Percentiles rank a stretch among this genome's conserved stretches.
Conservation (phyloP, 2,113 vertebrate species). For the Camarhynchus parvulus region DNA sequence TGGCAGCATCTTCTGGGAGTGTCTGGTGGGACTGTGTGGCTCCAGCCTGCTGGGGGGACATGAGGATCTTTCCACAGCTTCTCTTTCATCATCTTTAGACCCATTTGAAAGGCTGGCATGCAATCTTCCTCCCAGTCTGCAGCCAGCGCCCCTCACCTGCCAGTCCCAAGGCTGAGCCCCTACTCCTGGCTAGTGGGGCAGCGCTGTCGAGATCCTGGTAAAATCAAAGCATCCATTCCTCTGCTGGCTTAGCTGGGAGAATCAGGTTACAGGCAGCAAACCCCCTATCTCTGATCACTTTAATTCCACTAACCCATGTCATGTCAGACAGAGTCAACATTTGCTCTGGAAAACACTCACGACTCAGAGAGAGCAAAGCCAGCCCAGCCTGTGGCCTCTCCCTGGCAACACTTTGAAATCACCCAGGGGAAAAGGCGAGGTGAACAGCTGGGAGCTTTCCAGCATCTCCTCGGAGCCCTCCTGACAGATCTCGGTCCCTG, state of each 20-base stretch:
- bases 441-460: conserved; percentile 68
- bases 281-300: conserved; percentile 70
- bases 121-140: background rate
- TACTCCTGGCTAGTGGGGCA: fast-evolving
- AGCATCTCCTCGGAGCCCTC: conserved; percentile 34
- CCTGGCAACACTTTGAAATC: conserved; percentile 27
- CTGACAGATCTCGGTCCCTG: conserved; percentile 34
- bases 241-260: conserved; percentile 7
- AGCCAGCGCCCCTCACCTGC: background rate
- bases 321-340: conserved; percentile 71
- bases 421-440: background rate
- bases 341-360: conserved; percentile 66
- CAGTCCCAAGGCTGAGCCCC: background rate
- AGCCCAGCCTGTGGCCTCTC: background rate
- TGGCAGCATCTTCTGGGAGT: background rate
- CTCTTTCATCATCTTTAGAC: background rate
- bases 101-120: background rate
- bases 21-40: background rate
- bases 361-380: conserved; percentile 11
- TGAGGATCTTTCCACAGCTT: background rate
- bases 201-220: background rate
- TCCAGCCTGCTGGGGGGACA: background rate
- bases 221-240: conserved; percentile 35
- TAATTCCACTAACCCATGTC: conserved; percentile 72
- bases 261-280: conserved; percentile 73